Percentiles rank a stretch among this genome's conserved stretches.
phyloP scores from a whole-genome alignment of 2,888 invertebrate genomes.

The Teleogryllus oceanicus region DNA sequence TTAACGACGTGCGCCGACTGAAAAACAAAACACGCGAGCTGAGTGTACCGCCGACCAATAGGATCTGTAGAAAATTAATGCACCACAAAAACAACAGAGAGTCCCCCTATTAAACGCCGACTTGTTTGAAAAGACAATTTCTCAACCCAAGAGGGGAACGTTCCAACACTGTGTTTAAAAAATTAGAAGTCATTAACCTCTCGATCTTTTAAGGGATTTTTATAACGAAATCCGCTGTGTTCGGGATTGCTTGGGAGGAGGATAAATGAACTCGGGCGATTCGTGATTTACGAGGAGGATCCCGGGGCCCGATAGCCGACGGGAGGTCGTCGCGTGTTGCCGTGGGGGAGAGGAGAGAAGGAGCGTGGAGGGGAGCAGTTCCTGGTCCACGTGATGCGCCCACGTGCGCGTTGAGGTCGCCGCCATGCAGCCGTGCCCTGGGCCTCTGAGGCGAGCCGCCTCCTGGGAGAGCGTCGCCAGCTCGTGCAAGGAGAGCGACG shows the following conservation, averaged over 20 bases:
- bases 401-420: neutral
- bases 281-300: neutral
- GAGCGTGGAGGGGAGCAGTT: too few relatives aligned
- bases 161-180: neutral
- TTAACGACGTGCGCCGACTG: too few relatives aligned
- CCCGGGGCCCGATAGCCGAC: too few relatives aligned
- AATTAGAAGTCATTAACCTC: neutral
- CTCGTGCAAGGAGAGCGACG: constrained; percentile 38
- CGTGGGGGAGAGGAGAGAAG: too few relatives aligned
- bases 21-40: too few relatives aligned
- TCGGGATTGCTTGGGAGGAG: neutral
- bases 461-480: constrained; percentile 37
- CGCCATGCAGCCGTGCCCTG: neutral
- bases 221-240: neutral
- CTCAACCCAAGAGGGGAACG: neutral
- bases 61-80: too few relatives aligned
- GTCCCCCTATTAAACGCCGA: too few relatives aligned
- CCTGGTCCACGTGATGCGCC: neutral
- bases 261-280: neutral
- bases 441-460: constrained; percentile 20
- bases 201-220: neutral
- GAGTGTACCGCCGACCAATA: too few relatives aligned
- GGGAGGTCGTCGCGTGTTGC: too few relatives aligned
- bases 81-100: too few relatives aligned
- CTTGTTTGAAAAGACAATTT: too few relatives aligned